Evolutionary conservation across 2,888 invertebrate species (phyloP), one percentile per base, ranked within the genome.

Genomic region (Aleiodes testaceus): DNA sequence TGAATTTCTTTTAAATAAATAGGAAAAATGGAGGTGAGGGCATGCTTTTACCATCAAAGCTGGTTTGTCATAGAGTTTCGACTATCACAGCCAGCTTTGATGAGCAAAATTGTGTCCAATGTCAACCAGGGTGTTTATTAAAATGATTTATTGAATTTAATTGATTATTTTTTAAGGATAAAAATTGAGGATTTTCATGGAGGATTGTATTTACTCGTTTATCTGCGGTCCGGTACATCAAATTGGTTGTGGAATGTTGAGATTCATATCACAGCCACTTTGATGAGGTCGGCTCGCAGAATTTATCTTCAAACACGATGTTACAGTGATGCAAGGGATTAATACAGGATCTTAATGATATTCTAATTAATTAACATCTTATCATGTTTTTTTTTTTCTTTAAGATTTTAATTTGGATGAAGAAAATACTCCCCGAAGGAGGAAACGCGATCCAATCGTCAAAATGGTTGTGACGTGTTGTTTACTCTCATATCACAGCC

Each of bases 1-100:
- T 45, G 14, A 12, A 63, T 42, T 44, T 16, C n/a, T 11, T 45
- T n/a, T 36, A 26, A 69, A 55, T 50, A 55, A 45, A 30, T 53
- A 18, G 22, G 7, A 49, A 68, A 45, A 26, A 30, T 30, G 18
- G 36, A 72, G 61, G 70, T 64, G 59, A 47, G 82, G 87, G 85
- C 88, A 90, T 87, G 89, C 89, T 89, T 90, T 88, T 92, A 91
- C 90, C 93, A 91, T 93, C 92, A 93, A 93, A 92, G 92, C 91
- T 92, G 93, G 94, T 89, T 91, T 93, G 94, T 95, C 90, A 92
- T 94, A 95, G 93, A 89, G 91, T 86, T 67, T 55, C 80, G 89
- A 87, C 94, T 95, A 95, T 95, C 95, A 95, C 95, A 95, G 95
- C 95, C 95, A 95, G 95, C 95, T 95, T 95, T 95, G 95, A 95